Evolutionary conservation across 2,113 vertebrate genomes (phyloP), one percentile per base, ranked within the genome.

Genomic region (Zosterops hypoxanthus): DNA sequence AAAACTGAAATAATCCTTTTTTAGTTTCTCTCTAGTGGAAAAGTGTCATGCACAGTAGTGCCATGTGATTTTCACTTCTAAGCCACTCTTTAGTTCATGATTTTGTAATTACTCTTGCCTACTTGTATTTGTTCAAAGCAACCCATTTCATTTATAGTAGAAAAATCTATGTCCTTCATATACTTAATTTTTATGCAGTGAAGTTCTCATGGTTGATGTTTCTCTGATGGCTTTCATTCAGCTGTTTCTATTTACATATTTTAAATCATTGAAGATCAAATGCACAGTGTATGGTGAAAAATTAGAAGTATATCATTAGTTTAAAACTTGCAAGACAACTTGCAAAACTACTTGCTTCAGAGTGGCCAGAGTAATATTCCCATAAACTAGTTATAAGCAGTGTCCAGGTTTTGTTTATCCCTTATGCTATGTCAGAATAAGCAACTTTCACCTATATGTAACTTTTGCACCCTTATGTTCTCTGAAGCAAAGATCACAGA

Each of bases 81-180:
- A 96, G 75, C 44, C 65, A 57, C 50, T 95, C 31, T 95, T 95
- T 96, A 93, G 95, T 97, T 96, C 14, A 95, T 90, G 26, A 86
- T 42, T 92, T 94, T 82, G 70, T 73, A 92, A 81, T 94, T 95
- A 57, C 33, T 86, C 90, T 89, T 82, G 24, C 76, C 70, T 91
- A n/a, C 52, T 82, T 94, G 39, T 7, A 25, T 87, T 94, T 96
- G 77, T 82, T 95, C 33, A 29, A 65, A 92, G 50, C 14, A 88
- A 81, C 65, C n/a, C 3, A 52, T 83, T 95, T 95, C 72, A 96
- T 96, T 88, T 96, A 97, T 93, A 97, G 96, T 50, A 82, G 82
- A 96, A 94, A 92, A 66, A 28, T 81, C 29, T 86, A 29, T 59
- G 71, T 29, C 80, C 33, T 87, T 90, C 91, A 71, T 50, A 82